Conservation (phyloP, 2,113 vertebrate genomes). For the Oplegnathus fasciatus region DNA sequence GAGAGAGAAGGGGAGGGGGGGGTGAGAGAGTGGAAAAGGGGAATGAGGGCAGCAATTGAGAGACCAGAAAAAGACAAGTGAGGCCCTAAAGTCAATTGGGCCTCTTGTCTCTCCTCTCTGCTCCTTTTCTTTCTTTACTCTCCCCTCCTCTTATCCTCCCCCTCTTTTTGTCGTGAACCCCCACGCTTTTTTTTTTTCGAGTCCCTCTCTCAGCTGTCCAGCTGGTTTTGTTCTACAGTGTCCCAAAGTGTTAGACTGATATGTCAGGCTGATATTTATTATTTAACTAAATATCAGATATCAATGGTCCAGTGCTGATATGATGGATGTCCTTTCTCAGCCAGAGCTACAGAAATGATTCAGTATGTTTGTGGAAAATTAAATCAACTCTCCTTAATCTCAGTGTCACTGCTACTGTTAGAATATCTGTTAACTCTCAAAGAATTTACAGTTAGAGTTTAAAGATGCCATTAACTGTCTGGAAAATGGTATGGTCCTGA, state of each 20-base stretch:
- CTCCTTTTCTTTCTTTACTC: slow-evolving; percentile 29
- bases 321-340: background rate
- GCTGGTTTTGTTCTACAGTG: slow-evolving; percentile 20
- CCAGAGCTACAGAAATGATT: background rate
- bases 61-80: slow-evolving; percentile 64
- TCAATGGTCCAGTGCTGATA: background rate
- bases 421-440: background rate
- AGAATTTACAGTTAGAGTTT: background rate
- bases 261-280: background rate
- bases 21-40: slow-evolving; percentile 43
- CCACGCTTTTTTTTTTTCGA: background rate
- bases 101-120: slow-evolving; percentile 51
- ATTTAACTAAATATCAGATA: slow-evolving; percentile 11
- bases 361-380: background rate
- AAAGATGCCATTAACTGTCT: too few relatives aligned
- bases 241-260: background rate
- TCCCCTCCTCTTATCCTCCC: slow-evolving; percentile 36
- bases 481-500: too few relatives aligned
- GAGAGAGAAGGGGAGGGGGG: slow-evolving; percentile 15
- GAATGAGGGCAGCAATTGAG: slow-evolving; percentile 58
- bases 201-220: slow-evolving; percentile 32
- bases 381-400: background rate
- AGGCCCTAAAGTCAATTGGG: slow-evolving; percentile 67
- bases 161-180: background rate
- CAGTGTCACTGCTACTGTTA: background rate